Evolutionary conservation across 2,113 vertebrate genomes (phyloP).

Genomic region (Serilophus lunatus): DNA sequence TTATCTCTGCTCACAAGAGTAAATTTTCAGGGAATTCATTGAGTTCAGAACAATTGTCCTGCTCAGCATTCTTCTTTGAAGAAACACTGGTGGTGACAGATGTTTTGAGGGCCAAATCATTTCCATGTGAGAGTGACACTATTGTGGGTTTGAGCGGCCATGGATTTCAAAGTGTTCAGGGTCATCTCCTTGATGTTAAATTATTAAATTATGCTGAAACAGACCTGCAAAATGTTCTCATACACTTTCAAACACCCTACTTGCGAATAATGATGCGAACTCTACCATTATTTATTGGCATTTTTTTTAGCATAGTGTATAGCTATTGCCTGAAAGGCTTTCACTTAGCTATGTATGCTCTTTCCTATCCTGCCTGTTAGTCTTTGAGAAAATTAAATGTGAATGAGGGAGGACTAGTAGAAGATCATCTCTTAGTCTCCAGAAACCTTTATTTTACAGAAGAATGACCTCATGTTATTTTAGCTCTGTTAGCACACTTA

Average conservation of each 20-base stretch:
- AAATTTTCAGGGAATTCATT: neutral
- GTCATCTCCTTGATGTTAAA: neutral
- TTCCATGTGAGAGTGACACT: neutral
- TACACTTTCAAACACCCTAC: neutral
- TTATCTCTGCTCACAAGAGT: neutral
- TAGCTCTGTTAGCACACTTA: neutral
- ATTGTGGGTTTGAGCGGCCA: neutral
- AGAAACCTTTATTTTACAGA: neutral
- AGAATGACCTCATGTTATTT: neutral
- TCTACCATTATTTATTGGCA: neutral
- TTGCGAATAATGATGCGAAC: neutral
- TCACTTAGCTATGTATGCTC: neutral
- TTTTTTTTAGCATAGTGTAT: neutral
- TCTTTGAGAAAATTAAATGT: neutral
- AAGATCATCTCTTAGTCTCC: neutral
- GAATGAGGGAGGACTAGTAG: neutral
- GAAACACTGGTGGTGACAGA: neutral
- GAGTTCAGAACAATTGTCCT: neutral
- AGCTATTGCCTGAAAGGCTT: neutral
- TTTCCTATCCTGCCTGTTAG: neutral
- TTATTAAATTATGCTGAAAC: neutral
- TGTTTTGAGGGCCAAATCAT: neutral
- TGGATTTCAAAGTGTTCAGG: neutral
- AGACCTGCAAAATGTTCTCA: neutral
- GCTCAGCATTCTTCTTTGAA: neutral